Percentiles rank a stretch among this genome's conserved stretches.
phyloP scores from a whole-genome alignment of 2,888 invertebrate species.

The Hoplodrina blanda region DNA sequence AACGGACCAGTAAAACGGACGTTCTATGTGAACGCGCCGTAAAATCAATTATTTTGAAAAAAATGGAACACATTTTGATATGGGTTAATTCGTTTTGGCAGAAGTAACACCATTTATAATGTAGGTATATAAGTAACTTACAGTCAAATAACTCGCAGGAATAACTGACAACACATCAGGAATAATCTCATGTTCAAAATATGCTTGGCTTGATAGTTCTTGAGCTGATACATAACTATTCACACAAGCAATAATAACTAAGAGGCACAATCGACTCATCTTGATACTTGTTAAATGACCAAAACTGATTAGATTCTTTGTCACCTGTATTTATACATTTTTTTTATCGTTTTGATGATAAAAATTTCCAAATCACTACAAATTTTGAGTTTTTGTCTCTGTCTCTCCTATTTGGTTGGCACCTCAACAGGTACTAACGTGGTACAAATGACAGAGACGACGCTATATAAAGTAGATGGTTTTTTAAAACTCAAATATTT shows the following conservation, averaged over 20 bases:
- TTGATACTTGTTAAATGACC: slow-evolving; percentile 10
- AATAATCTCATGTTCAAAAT: slow-evolving; percentile 49
- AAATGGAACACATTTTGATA: too few relatives aligned
- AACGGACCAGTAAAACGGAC: too few relatives aligned
- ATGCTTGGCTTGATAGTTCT: slow-evolving; percentile 53
- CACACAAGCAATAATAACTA: slow-evolving; percentile 20
- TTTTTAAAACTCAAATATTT: too few relatives aligned
- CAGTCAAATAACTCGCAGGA: slow-evolving; percentile 44
- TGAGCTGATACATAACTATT: slow-evolving; percentile 7
- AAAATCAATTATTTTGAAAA: too few relatives aligned
- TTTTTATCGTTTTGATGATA: background rate
- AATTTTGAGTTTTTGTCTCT: too few relatives aligned
- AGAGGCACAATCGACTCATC: slow-evolving; percentile 20
- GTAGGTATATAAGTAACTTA: slow-evolving; percentile 28
- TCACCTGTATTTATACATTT: background rate
- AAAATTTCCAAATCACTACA: background rate
- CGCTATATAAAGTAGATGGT: too few relatives aligned
- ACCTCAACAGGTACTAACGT: too few relatives aligned
- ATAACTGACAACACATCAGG: slow-evolving; percentile 50
- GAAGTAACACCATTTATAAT: too few relatives aligned
- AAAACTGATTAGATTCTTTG: background rate
- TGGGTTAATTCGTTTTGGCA: too few relatives aligned
- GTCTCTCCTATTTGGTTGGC: too few relatives aligned
- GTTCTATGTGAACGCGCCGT: too few relatives aligned
- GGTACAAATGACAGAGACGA: too few relatives aligned